phyloP scores from a whole-genome alignment of 2,888 invertebrate species.

The Tinea trinotella region DNA sequence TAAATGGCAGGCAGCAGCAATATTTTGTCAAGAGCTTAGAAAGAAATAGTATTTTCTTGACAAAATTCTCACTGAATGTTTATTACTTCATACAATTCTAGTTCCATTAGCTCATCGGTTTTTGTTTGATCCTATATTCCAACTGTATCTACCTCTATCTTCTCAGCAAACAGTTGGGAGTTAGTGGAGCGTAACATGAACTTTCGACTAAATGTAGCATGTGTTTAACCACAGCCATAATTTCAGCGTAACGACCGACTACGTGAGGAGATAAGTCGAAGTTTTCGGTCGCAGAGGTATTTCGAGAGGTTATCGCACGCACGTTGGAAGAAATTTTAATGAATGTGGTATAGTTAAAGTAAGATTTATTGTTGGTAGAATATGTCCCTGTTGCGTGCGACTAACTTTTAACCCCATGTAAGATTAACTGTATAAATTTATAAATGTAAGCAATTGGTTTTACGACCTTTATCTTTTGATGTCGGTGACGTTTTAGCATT shows the following conservation, averaged over 20 bases:
- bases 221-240: conserved; percentile 67
- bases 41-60: not conserved
- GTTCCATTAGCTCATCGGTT: not conserved
- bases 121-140: conserved; percentile 5
- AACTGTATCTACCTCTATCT: conserved; percentile 6
- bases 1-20: too few species aligned
- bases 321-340: conserved; percentile 64
- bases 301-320: conserved; percentile 58
- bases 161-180: conserved; percentile 30
- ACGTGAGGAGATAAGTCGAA: conserved; percentile 69
- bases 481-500: too few species aligned
- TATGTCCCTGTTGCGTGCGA: conserved; percentile 30
- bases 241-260: conserved; percentile 62
- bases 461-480: too few species aligned
- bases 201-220: conserved; percentile 69
- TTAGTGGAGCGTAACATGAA: conserved; percentile 61
- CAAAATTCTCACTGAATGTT: not conserved
- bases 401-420: not conserved
- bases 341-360: conserved; percentile 47
- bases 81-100: not conserved
- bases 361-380: conserved; percentile 40
- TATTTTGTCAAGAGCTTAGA: too few species aligned
- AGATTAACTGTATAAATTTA: too few species aligned
- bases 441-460: too few species aligned
- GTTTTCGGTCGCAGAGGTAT: conserved; percentile 52